Base-by-base conservation (phyloP, 2,888 invertebrate species). In the Tachina lurida region DNA sequence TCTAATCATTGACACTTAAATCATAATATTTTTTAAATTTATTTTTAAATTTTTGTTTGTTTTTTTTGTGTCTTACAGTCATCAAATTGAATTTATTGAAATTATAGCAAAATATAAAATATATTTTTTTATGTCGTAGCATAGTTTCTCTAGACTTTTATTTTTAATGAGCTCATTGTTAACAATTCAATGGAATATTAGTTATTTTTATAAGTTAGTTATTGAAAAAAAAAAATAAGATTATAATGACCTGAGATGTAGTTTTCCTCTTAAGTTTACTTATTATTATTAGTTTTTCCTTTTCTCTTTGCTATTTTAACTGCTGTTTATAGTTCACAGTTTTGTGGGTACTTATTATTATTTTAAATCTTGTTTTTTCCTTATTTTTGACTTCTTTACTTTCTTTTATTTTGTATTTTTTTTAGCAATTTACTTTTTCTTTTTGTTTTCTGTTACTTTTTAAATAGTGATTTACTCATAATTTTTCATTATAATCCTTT, bases 391-490 rank as follows among this genome's bases (percentile, higher is more conserved):
- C 31, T 63, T 3, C 31, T 63, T 3, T 45, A 43, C 63, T 54
- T 75, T 41, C 17, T 13, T 75, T 54, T n/a, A 49, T 19, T 52
- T 74, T 52, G 17, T 52, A n/a, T 52, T 5, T 22, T 31, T 31
- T 31, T 31, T 7, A 7, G 31, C 0, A 0, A 31, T 31, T 31
- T 41, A 0, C n/a, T 10, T 60, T 52, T 19, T 77, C 60, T 43
- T 7, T 9, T 12, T 31, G 10, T 39, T 43, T 39, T 62, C 31
- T 31, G 31, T 70, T 78, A 52, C 22, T 62, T n/a, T 71, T 82
- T 71, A 58, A 39, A 39, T 45, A 67, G 39, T 73, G 60, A 84
- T 78, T 31, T 84, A 84, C 54, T 84, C 74, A 84, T 74, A 60
- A 62, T 68, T 68, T 74, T 74, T 54, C 67, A 47, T 74, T 67